These are phyloP conservation scores for Sinocyclocheilus anshuiensis DNA, from an alignment of 2,113 vertebrate species.

Conservation along the genomic window DNA sequence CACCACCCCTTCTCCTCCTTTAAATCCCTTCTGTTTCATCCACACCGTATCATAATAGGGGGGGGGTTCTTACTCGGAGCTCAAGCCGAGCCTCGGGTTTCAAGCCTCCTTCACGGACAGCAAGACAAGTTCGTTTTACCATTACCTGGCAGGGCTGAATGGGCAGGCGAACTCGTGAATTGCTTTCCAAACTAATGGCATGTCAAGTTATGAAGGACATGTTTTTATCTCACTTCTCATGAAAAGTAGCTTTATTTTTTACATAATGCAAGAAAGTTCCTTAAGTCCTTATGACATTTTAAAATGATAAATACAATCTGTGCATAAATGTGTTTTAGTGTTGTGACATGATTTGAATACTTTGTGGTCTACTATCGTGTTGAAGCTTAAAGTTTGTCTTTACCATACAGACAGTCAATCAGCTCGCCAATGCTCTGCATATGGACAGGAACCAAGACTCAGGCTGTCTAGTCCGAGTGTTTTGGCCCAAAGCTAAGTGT, in stretches of 20 bases:
- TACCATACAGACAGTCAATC: slow-evolving; percentile 84
- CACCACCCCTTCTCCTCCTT: no score
- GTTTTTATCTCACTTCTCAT: background rate
- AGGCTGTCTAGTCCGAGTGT: slow-evolving; percentile 85
- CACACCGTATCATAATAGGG: no score
- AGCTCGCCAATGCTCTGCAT: slow-evolving; percentile 88
- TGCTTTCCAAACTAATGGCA: background rate
- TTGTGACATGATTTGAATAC: background rate
- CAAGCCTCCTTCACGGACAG: no score
- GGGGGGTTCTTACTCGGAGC: no score
- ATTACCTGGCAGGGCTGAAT: no score
- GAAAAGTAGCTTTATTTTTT: background rate
- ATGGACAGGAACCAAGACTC: slow-evolving; percentile 88
- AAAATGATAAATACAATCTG: background rate
- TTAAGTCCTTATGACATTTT: background rate
- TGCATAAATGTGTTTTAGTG: background rate
- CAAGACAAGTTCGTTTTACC: no score
- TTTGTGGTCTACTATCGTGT: background rate
- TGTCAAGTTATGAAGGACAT: background rate
- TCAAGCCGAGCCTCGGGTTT: no score
- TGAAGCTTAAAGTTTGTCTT: background rate
- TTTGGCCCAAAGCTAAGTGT: slow-evolving; percentile 89
- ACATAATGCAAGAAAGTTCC: background rate
- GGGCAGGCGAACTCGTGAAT: no score
- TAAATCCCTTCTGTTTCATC: no score